Evolutionary conservation across 2,888 invertebrate species (phyloP).

Genomic region (Tetragonula carbonaria): DNA sequence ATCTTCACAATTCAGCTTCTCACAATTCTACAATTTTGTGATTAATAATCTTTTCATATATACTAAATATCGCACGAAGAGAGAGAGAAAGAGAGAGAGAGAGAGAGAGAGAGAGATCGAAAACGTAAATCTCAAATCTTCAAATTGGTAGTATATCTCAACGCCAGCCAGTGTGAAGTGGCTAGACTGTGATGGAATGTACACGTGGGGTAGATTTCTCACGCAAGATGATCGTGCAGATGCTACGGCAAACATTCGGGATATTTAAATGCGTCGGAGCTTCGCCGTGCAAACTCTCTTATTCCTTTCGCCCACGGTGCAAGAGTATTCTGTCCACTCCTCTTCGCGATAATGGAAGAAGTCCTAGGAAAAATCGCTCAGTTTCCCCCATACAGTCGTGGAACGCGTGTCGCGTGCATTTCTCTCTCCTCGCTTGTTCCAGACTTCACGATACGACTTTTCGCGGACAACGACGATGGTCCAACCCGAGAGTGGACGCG

Average conservation of each 20-base stretch:
- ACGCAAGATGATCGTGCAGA: constrained; percentile 36
- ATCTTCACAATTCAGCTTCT: too few relatives aligned
- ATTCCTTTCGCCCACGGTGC: constrained; percentile 64
- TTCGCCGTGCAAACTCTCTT: constrained; percentile 54
- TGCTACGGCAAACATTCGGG: constrained; percentile 55
- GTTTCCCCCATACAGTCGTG: constrained; percentile 58
- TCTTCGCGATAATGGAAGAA: constrained; percentile 68
- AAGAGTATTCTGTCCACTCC: constrained; percentile 63
- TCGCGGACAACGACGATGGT: constrained; percentile 44
- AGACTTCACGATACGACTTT: neutral
- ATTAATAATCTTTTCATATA: too few relatives aligned
- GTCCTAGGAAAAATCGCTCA: constrained; percentile 67
- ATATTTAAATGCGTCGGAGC: constrained; percentile 65
- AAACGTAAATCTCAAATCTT: neutral
- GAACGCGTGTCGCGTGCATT: constrained; percentile 45
- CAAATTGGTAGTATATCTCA: neutral
- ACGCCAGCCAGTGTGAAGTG: neutral
- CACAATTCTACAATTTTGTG: too few relatives aligned
- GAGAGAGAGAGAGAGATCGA: neutral
- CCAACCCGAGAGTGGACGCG: neutral
- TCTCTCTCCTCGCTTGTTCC: neutral
- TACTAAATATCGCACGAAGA: too few relatives aligned
- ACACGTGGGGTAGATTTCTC: constrained; percentile 18
- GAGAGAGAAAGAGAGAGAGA: too few relatives aligned
- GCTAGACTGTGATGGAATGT: neutral